phyloP scores from a whole-genome alignment of 2,113 vertebrate species.

The Illadopsis cleaveri region DNA sequence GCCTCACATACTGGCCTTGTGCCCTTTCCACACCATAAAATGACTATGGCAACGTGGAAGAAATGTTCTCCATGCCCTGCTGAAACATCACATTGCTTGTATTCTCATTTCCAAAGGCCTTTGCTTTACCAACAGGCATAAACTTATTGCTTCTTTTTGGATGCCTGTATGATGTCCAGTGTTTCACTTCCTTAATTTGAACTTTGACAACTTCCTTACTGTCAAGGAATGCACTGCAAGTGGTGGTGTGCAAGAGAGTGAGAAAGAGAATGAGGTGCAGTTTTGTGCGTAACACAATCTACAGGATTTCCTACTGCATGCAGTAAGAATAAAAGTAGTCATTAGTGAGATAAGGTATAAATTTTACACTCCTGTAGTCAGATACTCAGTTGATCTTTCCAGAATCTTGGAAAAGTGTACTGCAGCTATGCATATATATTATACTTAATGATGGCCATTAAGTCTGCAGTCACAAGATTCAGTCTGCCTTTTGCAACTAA shows the following conservation, averaged over 20 bases:
- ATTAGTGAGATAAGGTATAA: conserved; percentile 13
- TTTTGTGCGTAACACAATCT: not conserved
- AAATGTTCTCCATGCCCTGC: not conserved
- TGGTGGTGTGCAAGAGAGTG: not conserved
- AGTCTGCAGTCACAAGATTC: conserved; percentile 33
- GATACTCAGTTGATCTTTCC: conserved; percentile 43
- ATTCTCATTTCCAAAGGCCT: not conserved
- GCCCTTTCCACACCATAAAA: conserved; percentile 19
- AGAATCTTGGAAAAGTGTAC: conserved; percentile 25
- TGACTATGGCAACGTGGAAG: not conserved
- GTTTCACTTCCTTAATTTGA: not conserved
- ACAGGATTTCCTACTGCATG: not conserved
- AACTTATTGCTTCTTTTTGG: not conserved
- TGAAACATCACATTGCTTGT: not conserved
- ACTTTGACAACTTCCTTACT: not conserved
- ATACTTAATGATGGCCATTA: conserved; percentile 25
- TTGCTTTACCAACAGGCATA: not conserved
- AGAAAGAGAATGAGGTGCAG: not conserved
- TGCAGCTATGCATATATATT: conserved; percentile 45
- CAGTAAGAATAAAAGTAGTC: not conserved
- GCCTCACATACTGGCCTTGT: not conserved
- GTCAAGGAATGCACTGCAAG: not conserved
- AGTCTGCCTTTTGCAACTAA: conserved; percentile 6
- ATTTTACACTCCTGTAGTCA: conserved; percentile 24
- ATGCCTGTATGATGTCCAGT: not conserved